phyloP scores from a whole-genome alignment of 2,113 vertebrate genomes.

The Zootoca vivipara region DNA sequence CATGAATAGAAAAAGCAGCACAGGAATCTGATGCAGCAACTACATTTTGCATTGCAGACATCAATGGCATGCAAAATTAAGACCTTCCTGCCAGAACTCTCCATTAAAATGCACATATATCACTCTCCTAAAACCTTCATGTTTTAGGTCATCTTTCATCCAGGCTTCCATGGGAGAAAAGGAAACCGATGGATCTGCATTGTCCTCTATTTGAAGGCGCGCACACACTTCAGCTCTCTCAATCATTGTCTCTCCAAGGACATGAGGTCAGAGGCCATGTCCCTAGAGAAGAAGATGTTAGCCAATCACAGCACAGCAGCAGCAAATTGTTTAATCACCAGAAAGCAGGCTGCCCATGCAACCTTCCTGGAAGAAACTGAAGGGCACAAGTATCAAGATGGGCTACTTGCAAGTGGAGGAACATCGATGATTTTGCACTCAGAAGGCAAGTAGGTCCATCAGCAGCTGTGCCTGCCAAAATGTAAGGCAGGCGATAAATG shows the following conservation, averaged over 20 bases:
- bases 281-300: background rate
- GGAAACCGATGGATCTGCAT: background rate
- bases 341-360: background rate
- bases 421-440: background rate
- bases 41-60: background rate
- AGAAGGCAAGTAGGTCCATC: background rate
- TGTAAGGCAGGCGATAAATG: background rate
- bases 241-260: conserved; percentile 24
- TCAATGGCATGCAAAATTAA: conserved; percentile 13
- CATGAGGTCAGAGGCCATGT: conserved; percentile 17
- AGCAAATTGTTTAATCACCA: conserved; percentile 15
- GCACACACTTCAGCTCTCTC: conserved; percentile 13
- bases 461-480: background rate
- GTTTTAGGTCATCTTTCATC: conserved; percentile 15
- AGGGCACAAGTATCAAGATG: background rate
- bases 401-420: background rate
- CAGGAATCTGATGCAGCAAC: background rate
- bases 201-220: conserved; percentile 25
- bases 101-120: conserved; percentile 18
- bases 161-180: conserved; percentile 15
- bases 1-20: background rate
- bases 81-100: conserved; percentile 1
- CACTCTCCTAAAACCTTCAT: conserved; percentile 13
- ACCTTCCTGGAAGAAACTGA: background rate
- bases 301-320: conserved; percentile 12